A percentile compares a stretch with the other conserved stretches of the same genome.
phyloP scores from a whole-genome alignment of 2,888 invertebrate species.

The Torymus aiolomorphi region DNA sequence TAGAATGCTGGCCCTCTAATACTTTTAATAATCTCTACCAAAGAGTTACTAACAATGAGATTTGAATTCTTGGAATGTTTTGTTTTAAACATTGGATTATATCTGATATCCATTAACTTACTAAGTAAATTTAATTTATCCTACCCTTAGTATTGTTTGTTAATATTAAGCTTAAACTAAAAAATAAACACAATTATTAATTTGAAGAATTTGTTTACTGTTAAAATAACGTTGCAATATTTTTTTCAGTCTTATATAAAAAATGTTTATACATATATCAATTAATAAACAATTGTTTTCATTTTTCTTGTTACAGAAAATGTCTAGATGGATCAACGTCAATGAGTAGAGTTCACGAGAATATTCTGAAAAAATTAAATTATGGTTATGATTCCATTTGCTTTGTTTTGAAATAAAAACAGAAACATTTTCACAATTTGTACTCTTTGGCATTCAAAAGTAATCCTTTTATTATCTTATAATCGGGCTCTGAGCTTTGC shows the following conservation, averaged over 20 bases:
- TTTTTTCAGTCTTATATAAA: slow-evolving; percentile 48
- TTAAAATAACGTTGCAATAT: neutral
- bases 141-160: too few relatives aligned
- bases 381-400: slow-evolving; percentile 40
- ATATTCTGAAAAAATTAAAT: slow-evolving; percentile 50
- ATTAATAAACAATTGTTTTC: slow-evolving; percentile 1
- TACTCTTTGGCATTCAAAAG: slow-evolving; percentile 55
- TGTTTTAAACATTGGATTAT: too few relatives aligned
- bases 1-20: too few relatives aligned
- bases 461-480: slow-evolving; percentile 70
- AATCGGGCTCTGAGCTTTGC: slow-evolving; percentile 70
- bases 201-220: too few relatives aligned
- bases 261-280: slow-evolving; percentile 19
- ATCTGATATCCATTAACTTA: too few relatives aligned
- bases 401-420: slow-evolving; percentile 48
- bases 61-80: too few relatives aligned
- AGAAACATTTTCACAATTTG: slow-evolving; percentile 42
- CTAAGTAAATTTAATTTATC: too few relatives aligned
- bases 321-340: slow-evolving; percentile 37
- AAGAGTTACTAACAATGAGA: too few relatives aligned
- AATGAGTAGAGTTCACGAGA: slow-evolving; percentile 56
- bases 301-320: slow-evolving; percentile 53
- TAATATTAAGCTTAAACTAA: too few relatives aligned
- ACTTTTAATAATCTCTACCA: too few relatives aligned
- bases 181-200: too few relatives aligned